Base-by-base conservation (phyloP, 1,140 invertebrate genomes). In the Anoplophora glabripennis region DNA sequence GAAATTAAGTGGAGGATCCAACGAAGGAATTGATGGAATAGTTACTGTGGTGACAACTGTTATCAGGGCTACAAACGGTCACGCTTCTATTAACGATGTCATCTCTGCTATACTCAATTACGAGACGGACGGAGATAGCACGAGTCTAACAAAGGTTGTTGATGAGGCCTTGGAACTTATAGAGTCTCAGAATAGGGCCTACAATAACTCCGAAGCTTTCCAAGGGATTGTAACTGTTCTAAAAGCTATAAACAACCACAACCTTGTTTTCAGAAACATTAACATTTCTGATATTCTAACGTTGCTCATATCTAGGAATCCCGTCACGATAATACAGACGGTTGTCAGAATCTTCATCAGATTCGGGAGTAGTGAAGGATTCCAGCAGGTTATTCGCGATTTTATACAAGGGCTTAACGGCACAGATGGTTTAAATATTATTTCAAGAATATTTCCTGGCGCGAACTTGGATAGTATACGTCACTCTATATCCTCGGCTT, bases 1-100 rank as follows among this genome's bases (percentile, higher is more conserved):
- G 14, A 10, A 54, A n/a, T n/a, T 36, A 4, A 54, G 52, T 28
- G 17, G 36, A 5, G 52, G 52, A 17, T 54, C 52, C 17, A 0
- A 54, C 8, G 14, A 54, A 11, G 40, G 40, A 5, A 9, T 54
- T 7, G 52, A 54, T 44, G 52, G 52, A 28, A 15, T 54, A 10
- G 11, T 44, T 12, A 54, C 40, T 15, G 34, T 54, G 11, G 5
- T 54, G 4, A 34, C 44, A 8, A 1, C 14, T 42, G 11, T 42
- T 10, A 12, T n/a, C 10, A 33, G 33, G 18, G 7, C 21, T 42
- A 28, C 14, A 1, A 7, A 10, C 11, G 40, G 21, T 5, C 12
- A 44, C 3, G 52, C 18, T 12, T n/a, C 37, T 9, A 8, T 35
- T 8, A 11, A 11, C 4, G 40, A 28, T 4, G 11, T 53, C 1